Evolutionary conservation across 2,888 invertebrate genomes (phyloP), one percentile per base, ranked within the genome.

Genomic region (Lamellibrachia columna): DNA sequence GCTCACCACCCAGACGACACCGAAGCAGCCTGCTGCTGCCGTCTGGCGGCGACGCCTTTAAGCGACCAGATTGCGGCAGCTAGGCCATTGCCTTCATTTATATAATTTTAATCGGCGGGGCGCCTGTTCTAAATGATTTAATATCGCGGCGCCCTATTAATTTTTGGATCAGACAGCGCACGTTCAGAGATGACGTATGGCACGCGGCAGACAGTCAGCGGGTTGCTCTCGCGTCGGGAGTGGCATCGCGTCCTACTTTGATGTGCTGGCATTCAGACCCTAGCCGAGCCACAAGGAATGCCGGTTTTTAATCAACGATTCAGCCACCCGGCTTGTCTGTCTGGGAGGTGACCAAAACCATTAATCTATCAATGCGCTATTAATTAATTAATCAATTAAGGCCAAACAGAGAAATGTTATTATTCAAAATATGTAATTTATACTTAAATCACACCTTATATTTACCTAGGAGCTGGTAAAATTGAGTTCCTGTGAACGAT

Each of bases 101-200:
- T 75, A 75, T 75, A n/a, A 75, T 22, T 75, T n/a, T n/a, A 75
- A 22, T 75, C 75, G 75, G 75, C 75, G 75, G 75, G 75, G 75
- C 75, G 75, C 75, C 75, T 75, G 75, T 75, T 75, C 75, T 75
- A 22, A 75, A 15, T 75, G 75, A 75, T 75, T 75, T 75, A 75
- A 75, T 75, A 75, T 75, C 22, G 75, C 75, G 75, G 75, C 75
- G 75, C 75, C 75, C 75, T 6, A 75, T 75, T 75, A 75, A 75
- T 75, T 75, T 75, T 22, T 75, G 40, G 22, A 75, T 75, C 75
- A 75, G 75, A 75, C 75, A n/a, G 75, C 75, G 6, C 75, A 75
- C 75, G 75, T 75, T 75, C 3, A 75, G 75, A 2, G 22, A 75
- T 75, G 75, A 75, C n/a, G 75, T 75, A 75, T 75, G 75, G n/a